A percentile compares a stretch with the other conserved stretches of the same genome.
These are phyloP conservation scores for Lithophane leautieri DNA, from an alignment of 2,888 invertebrate genomes.

Conservation along the genomic window DNA sequence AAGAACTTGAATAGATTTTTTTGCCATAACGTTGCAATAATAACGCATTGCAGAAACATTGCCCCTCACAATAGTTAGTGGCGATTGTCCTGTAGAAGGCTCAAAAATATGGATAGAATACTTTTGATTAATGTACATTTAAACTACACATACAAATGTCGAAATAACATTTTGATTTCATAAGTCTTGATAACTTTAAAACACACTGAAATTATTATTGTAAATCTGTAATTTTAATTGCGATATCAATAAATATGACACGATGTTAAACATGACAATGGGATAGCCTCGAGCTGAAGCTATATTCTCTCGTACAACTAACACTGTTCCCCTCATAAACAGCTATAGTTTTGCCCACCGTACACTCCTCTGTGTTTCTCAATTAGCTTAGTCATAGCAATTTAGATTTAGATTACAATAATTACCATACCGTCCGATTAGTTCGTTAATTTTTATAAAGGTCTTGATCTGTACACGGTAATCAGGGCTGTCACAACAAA, in stretches of 20 bases:
- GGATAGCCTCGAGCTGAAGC: neutral
- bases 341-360: neutral
- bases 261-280: neutral
- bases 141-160: neutral
- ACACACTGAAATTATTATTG: neutral
- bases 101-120: neutral
- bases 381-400: slow-evolving; percentile 18
- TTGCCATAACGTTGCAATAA: no score
- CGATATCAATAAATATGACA: neutral
- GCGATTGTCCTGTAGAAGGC: no score
- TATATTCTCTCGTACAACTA: neutral
- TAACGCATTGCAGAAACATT: no score
- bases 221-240: neutral
- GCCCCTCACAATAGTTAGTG: neutral
- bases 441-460: slow-evolving; percentile 28
- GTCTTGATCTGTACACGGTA: slow-evolving; percentile 6
- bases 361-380: slow-evolving; percentile 14
- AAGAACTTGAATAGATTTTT: neutral
- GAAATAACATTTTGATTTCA: no score
- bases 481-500: neutral
- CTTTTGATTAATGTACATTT: neutral
- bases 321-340: neutral
- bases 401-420: slow-evolving; percentile 39
- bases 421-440: slow-evolving; percentile 23
- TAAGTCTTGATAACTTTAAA: neutral